Percentiles rank a stretch among this genome's conserved stretches.
Conservation (phyloP, 2,797 vertebrate genomes). For the Emydoidea blandingii region DNA sequence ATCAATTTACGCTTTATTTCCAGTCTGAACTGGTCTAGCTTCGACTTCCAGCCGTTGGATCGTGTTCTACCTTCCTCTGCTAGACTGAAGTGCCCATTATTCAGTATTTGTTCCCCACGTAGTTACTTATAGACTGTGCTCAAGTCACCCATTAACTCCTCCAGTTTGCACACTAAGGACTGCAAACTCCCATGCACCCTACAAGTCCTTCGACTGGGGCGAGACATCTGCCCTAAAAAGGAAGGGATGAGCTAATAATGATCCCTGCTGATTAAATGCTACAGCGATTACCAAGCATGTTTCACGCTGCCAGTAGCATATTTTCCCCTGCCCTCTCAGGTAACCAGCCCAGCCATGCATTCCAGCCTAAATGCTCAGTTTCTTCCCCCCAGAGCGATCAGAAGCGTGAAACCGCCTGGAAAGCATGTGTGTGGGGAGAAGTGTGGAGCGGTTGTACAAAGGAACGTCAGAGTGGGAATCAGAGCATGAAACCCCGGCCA, state of each 20-base stretch:
- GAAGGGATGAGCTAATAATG: neutral
- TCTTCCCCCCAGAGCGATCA: neutral
- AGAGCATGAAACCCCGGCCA: neutral
- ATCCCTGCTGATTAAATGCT: neutral
- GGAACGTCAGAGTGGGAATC: neutral
- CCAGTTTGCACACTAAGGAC: neutral
- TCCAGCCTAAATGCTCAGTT: neutral
- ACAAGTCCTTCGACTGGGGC: rapidly evolving
- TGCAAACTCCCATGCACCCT: rapidly evolving
- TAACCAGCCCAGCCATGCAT: neutral
- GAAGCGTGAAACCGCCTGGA: neutral
- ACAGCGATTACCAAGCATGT: rapidly evolving
- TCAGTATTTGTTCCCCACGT: neutral
- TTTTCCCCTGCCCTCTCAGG: rapidly evolving
- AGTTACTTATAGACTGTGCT: no score
- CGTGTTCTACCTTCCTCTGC: neutral
- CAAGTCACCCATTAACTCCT: neutral
- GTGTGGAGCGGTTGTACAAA: rapidly evolving
- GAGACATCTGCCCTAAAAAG: neutral
- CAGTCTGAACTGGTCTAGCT: neutral
- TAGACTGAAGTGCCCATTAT: neutral
- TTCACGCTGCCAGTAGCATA: neutral
- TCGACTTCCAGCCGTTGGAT: neutral
- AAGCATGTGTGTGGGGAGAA: neutral
- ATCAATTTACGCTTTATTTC: neutral